These are phyloP conservation scores for Phrynocephalus forsythii DNA, from an alignment of 2,797 vertebrate genomes.

Conservation along the genomic window DNA sequence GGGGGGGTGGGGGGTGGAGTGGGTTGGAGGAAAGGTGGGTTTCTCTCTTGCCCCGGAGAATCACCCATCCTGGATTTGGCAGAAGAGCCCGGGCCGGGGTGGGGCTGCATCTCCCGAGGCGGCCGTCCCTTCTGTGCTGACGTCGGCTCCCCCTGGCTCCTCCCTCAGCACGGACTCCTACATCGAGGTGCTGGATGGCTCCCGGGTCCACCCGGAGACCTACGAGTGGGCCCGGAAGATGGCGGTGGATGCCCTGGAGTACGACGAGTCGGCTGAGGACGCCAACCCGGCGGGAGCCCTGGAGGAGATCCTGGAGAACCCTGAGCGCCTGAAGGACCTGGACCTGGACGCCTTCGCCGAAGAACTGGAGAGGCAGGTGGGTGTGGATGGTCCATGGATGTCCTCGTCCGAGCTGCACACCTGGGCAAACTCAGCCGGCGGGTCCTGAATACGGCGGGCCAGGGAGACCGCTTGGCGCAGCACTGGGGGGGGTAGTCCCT, in stretches of 20 bases:
- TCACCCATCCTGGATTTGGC: background rate
- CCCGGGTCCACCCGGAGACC: conserved; percentile 96
- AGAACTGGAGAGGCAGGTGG: conserved; percentile 98
- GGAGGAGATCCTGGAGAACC: conserved; percentile 98
- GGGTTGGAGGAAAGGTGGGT: no score
- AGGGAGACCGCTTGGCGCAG: conserved; percentile 95
- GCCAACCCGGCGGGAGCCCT: conserved; percentile 97
- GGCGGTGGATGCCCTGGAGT: conserved; percentile 98
- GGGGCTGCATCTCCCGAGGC: no score
- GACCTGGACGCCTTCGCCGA: conserved; percentile 98
- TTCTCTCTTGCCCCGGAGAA: background rate
- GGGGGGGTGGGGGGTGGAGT: background rate
- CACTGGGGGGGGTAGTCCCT: conserved; percentile 94
- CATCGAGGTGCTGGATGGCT: conserved; percentile 97
- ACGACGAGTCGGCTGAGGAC: conserved; percentile 96
- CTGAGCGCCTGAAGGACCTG: conserved; percentile 95
- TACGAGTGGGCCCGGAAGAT: conserved; percentile 99
- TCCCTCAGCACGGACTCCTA: conserved; percentile 93
- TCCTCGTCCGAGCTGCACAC: conserved; percentile 97
- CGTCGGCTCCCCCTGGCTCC: no score
- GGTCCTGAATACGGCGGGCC: conserved; percentile 96
- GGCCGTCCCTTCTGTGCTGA: no score
- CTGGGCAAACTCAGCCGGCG: conserved; percentile 95
- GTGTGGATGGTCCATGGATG: conserved; percentile 83
- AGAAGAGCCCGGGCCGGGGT: background rate